Evolutionary conservation across 1,140 invertebrate species (phyloP).

Genomic region (Hypsibius dujardini): DNA sequence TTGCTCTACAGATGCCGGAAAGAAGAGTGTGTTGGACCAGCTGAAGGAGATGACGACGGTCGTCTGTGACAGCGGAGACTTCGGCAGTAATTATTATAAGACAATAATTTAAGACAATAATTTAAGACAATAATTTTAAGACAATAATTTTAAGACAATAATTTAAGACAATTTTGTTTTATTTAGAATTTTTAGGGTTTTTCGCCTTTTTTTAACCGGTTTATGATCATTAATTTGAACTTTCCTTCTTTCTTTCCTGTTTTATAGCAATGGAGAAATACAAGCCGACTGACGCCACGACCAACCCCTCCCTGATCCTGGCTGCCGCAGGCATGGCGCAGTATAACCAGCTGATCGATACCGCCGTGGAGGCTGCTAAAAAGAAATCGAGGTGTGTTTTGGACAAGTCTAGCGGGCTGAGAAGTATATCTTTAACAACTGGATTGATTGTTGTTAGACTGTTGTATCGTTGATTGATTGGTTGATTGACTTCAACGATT

Average conservation of each 20-base stretch:
- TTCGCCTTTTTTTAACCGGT: slow-evolving; percentile 17
- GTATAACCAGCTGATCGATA: slow-evolving; percentile 67
- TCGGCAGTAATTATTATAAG: slow-evolving; percentile 61
- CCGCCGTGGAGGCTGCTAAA: slow-evolving; percentile 72
- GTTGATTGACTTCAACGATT: too few relatives aligned
- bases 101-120: too few relatives aligned
- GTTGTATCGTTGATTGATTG: too few relatives aligned
- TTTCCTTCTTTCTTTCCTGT: too few relatives aligned
- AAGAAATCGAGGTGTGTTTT: slow-evolving; percentile 47
- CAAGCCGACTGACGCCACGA: slow-evolving; percentile 97
- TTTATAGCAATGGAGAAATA: slow-evolving; percentile 90
- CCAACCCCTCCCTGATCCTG: slow-evolving; percentile 91
- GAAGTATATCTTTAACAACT: too few relatives aligned
- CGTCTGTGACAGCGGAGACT: slow-evolving; percentile 95
- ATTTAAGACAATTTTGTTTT: slow-evolving; percentile 12
- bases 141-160: too few relatives aligned
- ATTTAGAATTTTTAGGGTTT: slow-evolving; percentile 16
- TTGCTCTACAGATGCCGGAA: not conserved
- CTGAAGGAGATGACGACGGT: slow-evolving; percentile 71
- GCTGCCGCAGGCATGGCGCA: slow-evolving; percentile 75
- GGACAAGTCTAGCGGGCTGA: too few relatives aligned
- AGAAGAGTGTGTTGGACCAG: slow-evolving; percentile 48
- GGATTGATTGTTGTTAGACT: too few relatives aligned
- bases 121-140: too few relatives aligned
- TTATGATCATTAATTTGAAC: too few relatives aligned